phyloP scores from a whole-genome alignment of 2,113 vertebrate species.

The Chamaetylas fuelleborni region DNA sequence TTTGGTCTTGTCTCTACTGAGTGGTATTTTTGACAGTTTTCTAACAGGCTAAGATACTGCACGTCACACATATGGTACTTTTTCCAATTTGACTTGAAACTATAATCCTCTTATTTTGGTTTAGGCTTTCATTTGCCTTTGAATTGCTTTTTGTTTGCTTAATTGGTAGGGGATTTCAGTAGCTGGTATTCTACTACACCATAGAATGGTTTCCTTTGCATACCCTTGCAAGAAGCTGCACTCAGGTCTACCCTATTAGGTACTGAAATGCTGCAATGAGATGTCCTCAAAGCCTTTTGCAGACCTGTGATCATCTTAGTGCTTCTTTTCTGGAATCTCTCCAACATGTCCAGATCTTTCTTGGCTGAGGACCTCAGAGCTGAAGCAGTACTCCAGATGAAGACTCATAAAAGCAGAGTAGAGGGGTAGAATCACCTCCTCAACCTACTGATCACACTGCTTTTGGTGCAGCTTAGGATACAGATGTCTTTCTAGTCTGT shows the following conservation, averaged over 20 bases:
- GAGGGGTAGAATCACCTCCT: not conserved
- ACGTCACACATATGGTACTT: not conserved
- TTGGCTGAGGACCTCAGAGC: not conserved
- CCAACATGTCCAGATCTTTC: not conserved
- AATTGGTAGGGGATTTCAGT: not conserved
- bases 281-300: fast-evolving
- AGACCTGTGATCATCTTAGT: not conserved
- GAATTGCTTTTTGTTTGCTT: not conserved
- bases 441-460: no score
- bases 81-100: not conserved
- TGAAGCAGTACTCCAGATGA: not conserved
- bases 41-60: not conserved
- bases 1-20: not conserved
- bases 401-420: not conserved
- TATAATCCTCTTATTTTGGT: not conserved
- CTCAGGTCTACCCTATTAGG: not conserved
- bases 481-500: fast-evolving
- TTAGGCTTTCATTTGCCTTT: not conserved
- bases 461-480: not conserved
- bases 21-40: not conserved
- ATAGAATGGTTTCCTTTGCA: not conserved
- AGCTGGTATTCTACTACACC: not conserved
- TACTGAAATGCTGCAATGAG: not conserved
- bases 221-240: not conserved
- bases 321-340: not conserved